Evolutionary conservation across 2,113 vertebrate species (phyloP).

Genomic region (Penelope pileata): DNA sequence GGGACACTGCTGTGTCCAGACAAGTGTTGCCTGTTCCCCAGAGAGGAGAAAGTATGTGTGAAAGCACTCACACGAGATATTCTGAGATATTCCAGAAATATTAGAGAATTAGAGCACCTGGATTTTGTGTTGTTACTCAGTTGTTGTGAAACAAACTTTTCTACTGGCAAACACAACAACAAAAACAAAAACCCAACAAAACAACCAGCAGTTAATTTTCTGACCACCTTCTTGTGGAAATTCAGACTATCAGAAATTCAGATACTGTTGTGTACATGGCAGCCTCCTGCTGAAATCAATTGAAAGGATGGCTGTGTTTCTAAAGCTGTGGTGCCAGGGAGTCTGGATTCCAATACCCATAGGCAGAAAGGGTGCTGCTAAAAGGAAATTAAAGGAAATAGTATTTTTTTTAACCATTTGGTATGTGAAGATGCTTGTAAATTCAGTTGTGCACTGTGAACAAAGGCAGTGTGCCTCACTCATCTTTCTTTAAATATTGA

Average conservation of each 20-base stretch:
- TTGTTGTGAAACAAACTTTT: constrained; percentile 2
- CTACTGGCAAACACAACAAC: not conserved
- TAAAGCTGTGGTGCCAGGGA: not conserved
- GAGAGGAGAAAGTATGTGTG: not conserved
- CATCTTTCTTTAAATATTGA: not conserved
- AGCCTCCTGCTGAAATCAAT: not conserved
- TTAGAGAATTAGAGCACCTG: not conserved
- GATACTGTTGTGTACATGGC: not conserved
- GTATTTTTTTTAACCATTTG: not conserved
- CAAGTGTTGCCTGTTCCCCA: not conserved
- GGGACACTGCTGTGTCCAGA: not conserved
- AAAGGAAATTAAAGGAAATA: not conserved
- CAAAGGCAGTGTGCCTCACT: not conserved
- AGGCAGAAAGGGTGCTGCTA: not conserved
- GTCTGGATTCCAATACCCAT: not conserved
- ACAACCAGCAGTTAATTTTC: not conserved
- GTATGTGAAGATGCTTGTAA: not conserved
- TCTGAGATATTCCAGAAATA: not conserved
- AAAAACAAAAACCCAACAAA: not conserved
- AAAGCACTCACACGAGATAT: not conserved
- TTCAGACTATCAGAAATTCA: not conserved
- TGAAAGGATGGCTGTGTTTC: not conserved
- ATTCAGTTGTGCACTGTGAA: not conserved
- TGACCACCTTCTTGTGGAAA: not conserved
- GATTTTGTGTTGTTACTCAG: not conserved